Base-by-base conservation (phyloP, 1,140 invertebrate species). In the Drosophila nebulosa region DNA sequence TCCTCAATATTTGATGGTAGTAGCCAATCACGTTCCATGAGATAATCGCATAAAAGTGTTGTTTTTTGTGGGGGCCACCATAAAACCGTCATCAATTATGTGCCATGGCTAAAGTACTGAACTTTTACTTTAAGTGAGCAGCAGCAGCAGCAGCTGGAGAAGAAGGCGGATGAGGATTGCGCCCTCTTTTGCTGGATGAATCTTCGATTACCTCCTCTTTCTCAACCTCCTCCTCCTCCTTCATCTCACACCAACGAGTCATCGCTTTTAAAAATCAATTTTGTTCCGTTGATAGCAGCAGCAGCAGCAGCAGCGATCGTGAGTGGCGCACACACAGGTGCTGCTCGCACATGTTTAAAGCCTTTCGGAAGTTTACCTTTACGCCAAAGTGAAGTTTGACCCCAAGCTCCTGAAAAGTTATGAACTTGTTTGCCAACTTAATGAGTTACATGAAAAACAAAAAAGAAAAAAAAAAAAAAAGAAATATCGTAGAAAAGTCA, bases 341-440 rank as follows among this genome's bases (percentile, higher is more conserved):
- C 42, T 26, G 22, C 59, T 53, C 71, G 70, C 80, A 84, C 79
- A 85, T 84, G 80, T 84, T 81, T 71, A 61, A 74, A 73, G 60
- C 75, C 83, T 85, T 75, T 73, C 68, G 76, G 73, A 78, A 70
- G 75, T 74, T 46, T 46, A 21, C 39, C 51, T 56, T 50, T 64
- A 32, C 21, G 63, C 39, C 56, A 50, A 12, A 59, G 53, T 42
- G 36, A 26, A 50, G 53, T 24, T 36, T 79, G 78, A 81, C 78
- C 78, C 62, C 39, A 46, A 46, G 74, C 75, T 56, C 51, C 56
- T 76, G 68, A 57, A 52, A 78, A 88, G 78, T 88, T 85, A 85
- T 85, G 81, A 85, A 88, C 81, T 79, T 72, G 81, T 85, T 88
- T 51, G 81, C 39, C 51, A 39, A 67, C 77, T 62, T 88, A 85